These are phyloP conservation scores for Andrena bicolor DNA, from an alignment of 2,888 invertebrate species.

Conservation along the genomic window DNA sequence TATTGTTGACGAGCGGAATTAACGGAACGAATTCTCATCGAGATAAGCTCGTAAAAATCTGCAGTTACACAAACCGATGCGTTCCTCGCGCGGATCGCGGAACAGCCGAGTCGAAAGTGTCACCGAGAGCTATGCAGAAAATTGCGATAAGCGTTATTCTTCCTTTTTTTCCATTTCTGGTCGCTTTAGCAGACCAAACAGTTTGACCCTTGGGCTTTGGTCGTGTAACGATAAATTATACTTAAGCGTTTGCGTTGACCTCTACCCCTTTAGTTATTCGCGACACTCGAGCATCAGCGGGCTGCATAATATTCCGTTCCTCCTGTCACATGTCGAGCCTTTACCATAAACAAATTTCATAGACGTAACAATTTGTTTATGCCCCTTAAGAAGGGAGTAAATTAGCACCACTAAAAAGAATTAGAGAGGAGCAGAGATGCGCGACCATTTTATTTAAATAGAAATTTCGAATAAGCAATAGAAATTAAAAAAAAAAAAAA, in stretches of 20 bases:
- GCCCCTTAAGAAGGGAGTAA: too few relatives aligned
- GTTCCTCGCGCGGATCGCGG: neutral
- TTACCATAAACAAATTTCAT: neutral
- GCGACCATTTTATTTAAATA: too few relatives aligned
- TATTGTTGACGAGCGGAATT: conserved; percentile 3
- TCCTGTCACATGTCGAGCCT: neutral
- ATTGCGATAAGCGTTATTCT: conserved; percentile 45
- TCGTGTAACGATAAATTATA: conserved; percentile 51
- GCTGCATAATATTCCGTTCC: neutral
- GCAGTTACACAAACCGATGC: neutral
- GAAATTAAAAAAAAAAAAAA: too few relatives aligned
- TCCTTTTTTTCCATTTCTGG: neutral
- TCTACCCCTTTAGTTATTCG: conserved; percentile 23
- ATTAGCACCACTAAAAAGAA: too few relatives aligned
- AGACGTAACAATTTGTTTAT: too few relatives aligned
- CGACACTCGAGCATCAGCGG: neutral
- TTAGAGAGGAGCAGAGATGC: too few relatives aligned
- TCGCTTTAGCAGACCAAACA: conserved; percentile 38
- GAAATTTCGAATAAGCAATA: too few relatives aligned
- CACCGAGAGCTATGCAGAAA: conserved; percentile 9
- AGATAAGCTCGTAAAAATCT: conserved; percentile 30
- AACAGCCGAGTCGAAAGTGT: conserved; percentile 30
- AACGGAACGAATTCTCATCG: conserved; percentile 16
- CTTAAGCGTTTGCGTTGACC: conserved; percentile 32
- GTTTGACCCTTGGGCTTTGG: conserved; percentile 32